Percentiles rank a stretch among this genome's conserved stretches.
These are phyloP conservation scores for Andrena hattorfiana DNA, from an alignment of 2,888 invertebrate genomes.

Conservation along the genomic window DNA sequence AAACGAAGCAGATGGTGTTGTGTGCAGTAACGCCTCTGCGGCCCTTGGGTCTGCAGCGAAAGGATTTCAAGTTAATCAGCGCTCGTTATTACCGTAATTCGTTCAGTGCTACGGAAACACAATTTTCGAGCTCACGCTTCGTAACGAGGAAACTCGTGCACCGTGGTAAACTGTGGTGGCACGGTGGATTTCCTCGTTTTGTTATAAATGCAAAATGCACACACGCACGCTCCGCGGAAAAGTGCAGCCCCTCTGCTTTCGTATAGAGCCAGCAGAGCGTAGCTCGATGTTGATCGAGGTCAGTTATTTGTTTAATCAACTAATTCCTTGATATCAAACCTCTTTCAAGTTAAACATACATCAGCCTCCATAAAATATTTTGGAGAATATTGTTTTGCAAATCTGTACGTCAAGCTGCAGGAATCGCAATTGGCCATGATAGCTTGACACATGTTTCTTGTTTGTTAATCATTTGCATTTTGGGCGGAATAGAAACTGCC, in stretches of 20 bases:
- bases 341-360: background rate
- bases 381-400: background rate
- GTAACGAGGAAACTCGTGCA: constrained; percentile 41
- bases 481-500: too few relatives aligned
- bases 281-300: background rate
- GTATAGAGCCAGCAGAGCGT: background rate
- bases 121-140: constrained; percentile 50
- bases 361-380: background rate
- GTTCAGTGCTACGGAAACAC: constrained; percentile 26
- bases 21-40: background rate
- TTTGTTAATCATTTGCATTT: background rate
- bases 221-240: background rate
- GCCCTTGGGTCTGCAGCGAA: background rate
- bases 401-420: background rate
- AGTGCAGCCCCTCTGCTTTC: background rate
- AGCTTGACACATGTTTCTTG: background rate
- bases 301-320: background rate
- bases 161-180: constrained; percentile 19
- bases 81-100: constrained; percentile 35
- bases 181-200: constrained; percentile 38
- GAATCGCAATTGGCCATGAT: too few relatives aligned
- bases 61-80: constrained; percentile 32
- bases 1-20: background rate
- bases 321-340: background rate
- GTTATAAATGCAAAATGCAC: background rate